Conservation (phyloP, 2,888 invertebrate genomes). For the Busseola fusca region DNA sequence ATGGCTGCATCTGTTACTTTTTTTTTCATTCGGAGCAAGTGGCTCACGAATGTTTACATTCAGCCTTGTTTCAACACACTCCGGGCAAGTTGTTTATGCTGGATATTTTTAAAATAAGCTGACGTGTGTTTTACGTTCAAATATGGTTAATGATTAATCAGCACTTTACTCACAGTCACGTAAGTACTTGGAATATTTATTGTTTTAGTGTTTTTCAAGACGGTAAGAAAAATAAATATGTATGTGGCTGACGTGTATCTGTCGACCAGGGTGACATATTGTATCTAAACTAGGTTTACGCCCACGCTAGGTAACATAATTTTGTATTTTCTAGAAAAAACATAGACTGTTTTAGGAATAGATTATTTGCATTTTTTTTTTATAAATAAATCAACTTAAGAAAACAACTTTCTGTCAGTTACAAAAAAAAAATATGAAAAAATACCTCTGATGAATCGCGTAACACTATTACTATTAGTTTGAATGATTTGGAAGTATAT, state of each 20-base stretch:
- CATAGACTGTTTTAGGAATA: background rate
- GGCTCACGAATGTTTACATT: slow-evolving; percentile 64
- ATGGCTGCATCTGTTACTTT: slow-evolving; percentile 67
- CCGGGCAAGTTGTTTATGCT: slow-evolving; percentile 61
- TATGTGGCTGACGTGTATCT: background rate
- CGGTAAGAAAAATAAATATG: background rate
- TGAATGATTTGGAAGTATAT: no score
- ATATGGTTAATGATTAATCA: slow-evolving; percentile 36
- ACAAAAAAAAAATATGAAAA: no score
- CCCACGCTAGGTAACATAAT: background rate
- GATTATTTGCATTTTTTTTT: background rate
- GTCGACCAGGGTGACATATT: background rate
- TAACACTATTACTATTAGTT: no score
- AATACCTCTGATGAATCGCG: no score
- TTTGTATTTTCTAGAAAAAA: background rate
- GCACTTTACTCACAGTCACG: slow-evolving; percentile 19
- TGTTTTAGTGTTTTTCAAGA: slow-evolving; percentile 18
- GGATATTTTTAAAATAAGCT: slow-evolving; percentile 71
- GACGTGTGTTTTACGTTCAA: slow-evolving; percentile 40
- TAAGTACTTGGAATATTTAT: slow-evolving; percentile 5
- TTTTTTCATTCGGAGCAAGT: slow-evolving; percentile 53
- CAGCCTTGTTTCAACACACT: slow-evolving; percentile 67
- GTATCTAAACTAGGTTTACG: background rate
- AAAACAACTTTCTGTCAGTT: background rate
- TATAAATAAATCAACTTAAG: background rate